Conservation (phyloP, 2,113 vertebrate species). For the Uria aalge region DNA sequence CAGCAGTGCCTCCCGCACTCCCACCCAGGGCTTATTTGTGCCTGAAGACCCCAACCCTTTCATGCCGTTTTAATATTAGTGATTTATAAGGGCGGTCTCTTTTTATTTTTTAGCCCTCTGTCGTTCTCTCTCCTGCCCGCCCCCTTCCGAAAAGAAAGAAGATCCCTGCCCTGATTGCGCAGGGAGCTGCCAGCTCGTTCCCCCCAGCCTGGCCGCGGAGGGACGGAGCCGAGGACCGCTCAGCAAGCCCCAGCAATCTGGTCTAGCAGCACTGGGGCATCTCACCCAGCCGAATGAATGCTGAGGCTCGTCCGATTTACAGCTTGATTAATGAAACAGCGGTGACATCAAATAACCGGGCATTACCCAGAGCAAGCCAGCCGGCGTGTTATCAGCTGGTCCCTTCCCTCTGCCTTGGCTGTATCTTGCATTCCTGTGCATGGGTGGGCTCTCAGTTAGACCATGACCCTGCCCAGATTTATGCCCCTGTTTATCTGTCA, state of each 20-base stretch:
- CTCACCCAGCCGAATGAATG: background rate
- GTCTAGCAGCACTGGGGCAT: background rate
- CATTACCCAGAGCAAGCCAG: background rate
- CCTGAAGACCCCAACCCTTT: background rate
- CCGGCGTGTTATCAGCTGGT: background rate
- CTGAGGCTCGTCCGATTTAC: background rate
- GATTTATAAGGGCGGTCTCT: background rate
- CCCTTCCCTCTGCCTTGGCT: background rate
- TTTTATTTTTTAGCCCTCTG: background rate
- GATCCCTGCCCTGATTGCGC: background rate
- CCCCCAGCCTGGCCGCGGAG: background rate
- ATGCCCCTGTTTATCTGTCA: background rate
- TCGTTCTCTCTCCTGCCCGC: background rate
- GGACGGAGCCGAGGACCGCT: background rate
- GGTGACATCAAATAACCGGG: accelerated
- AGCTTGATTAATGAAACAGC: background rate
- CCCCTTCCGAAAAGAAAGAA: no score
- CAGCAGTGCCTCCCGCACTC: background rate
- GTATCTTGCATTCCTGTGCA: background rate
- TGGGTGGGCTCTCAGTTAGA: background rate
- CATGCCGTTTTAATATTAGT: background rate
- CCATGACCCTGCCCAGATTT: background rate
- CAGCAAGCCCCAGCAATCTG: background rate
- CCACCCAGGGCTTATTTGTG: background rate
- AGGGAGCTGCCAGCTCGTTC: background rate